Conservation (phyloP, 2,888 invertebrate genomes). For the Ligdia adustata region DNA sequence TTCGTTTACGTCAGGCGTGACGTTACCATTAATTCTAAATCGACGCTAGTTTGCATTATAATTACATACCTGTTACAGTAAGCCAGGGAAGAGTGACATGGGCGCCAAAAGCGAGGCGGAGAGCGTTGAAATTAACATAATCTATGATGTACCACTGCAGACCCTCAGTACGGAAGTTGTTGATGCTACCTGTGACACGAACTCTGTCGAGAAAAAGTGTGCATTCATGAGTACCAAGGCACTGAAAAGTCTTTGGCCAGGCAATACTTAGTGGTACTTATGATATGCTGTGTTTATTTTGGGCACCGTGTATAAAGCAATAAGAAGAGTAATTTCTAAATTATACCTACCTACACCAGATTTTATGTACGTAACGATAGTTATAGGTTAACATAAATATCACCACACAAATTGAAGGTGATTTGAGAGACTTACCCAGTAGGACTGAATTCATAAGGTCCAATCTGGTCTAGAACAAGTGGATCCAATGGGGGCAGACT, state of each 20-base stretch:
- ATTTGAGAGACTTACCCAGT: constrained; percentile 43
- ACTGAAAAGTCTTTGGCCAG: no score
- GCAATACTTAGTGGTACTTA: no score
- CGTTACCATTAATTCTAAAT: no score
- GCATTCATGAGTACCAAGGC: neutral
- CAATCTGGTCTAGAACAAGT: constrained; percentile 40
- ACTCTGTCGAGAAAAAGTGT: constrained; percentile 35
- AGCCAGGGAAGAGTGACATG: constrained; percentile 54
- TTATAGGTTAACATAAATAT: no score
- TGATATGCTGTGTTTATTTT: no score
- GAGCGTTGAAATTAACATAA: constrained; percentile 45
- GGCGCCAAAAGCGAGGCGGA: constrained; percentile 48
- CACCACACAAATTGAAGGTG: no score
- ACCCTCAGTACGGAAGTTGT: constrained; percentile 48
- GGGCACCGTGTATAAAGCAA: no score
- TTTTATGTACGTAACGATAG: no score
- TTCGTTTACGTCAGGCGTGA: no score
- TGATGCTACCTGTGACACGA: constrained; percentile 34
- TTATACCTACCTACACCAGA: no score
- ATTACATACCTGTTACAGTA: constrained; percentile 45
- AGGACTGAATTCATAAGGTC: constrained; percentile 42
- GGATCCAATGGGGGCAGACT: constrained; percentile 54
- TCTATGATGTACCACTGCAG: constrained; percentile 58
- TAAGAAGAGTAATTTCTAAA: no score
- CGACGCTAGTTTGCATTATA: no score